Evolutionary conservation across 2,113 vertebrate genomes (phyloP).

Genomic region (Marcusenius ussheri): DNA sequence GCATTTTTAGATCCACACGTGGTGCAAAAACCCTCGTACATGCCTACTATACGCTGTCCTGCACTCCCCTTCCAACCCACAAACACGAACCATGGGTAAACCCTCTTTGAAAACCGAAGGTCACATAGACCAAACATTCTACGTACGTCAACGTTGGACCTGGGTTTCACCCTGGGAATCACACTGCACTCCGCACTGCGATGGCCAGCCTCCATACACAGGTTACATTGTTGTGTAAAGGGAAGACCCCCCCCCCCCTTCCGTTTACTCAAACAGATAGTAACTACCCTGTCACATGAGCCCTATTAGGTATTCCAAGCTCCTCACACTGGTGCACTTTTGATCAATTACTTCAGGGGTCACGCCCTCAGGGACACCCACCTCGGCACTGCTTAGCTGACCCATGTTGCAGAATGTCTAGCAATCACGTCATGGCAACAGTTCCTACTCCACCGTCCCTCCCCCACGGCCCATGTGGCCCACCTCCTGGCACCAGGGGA

Average conservation of each 20-base stretch:
- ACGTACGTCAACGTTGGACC: background rate
- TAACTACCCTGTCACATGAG: background rate
- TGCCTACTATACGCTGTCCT: background rate
- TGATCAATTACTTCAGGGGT: background rate
- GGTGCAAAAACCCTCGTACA: background rate
- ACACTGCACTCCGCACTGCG: background rate
- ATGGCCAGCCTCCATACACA: background rate
- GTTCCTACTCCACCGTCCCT: background rate
- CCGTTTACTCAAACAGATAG: background rate
- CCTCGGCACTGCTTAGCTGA: background rate
- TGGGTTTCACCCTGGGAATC: background rate
- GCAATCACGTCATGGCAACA: background rate
- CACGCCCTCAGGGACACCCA: background rate
- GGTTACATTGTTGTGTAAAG: background rate
- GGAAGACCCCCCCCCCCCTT: background rate
- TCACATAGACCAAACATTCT: background rate
- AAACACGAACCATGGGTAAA: background rate
- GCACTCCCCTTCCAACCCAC: background rate
- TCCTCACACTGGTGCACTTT: background rate
- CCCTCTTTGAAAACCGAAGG: background rate
- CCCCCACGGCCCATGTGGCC: background rate
- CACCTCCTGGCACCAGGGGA: background rate
- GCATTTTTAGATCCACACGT: background rate
- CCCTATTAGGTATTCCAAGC: background rate
- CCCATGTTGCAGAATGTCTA: background rate